phyloP scores from a whole-genome alignment of 2,797 vertebrate species.

The Loriculus beryllinus region DNA sequence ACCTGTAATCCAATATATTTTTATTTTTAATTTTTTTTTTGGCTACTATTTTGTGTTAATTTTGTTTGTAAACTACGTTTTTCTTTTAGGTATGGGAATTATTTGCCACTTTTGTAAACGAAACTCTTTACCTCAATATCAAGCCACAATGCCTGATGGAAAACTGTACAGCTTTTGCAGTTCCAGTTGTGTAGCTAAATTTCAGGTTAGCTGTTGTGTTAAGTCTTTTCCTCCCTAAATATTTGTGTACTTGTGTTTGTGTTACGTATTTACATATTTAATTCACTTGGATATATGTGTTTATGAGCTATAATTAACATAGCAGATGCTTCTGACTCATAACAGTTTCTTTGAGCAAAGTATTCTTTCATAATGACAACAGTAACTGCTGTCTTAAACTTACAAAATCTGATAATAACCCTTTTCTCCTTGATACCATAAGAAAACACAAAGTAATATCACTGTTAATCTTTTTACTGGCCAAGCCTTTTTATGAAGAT shows the following conservation, averaged over 20 bases:
- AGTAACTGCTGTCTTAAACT: neutral
- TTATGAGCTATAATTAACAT: neutral
- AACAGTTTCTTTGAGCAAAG: neutral
- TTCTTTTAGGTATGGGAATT: constrained; percentile 86
- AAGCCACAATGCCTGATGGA: constrained; percentile 96
- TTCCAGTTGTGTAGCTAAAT: constrained; percentile 96
- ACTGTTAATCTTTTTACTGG: neutral
- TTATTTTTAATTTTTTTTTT: neutral
- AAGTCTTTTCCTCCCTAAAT: constrained; percentile 55
- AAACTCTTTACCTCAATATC: constrained; percentile 95
- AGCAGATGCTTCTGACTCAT: neutral
- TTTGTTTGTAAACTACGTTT: constrained; percentile 72
- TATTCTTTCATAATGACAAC: neutral
- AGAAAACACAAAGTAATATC: neutral
- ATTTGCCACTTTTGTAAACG: constrained; percentile 97
- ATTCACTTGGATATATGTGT: neutral
- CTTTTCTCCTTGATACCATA: neutral
- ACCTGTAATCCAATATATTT: neutral
- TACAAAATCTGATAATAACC: neutral
- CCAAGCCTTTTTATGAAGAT: neutral
- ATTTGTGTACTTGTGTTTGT: constrained; percentile 52
- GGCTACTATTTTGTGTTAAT: neutral
- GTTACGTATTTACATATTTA: constrained; percentile 6
- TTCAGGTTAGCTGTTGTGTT: constrained; percentile 87
- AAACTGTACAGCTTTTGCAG: constrained; percentile 97